Conservation (phyloP, 92 coral and sea anemone genomes). For the Porites cylindrica region DNA sequence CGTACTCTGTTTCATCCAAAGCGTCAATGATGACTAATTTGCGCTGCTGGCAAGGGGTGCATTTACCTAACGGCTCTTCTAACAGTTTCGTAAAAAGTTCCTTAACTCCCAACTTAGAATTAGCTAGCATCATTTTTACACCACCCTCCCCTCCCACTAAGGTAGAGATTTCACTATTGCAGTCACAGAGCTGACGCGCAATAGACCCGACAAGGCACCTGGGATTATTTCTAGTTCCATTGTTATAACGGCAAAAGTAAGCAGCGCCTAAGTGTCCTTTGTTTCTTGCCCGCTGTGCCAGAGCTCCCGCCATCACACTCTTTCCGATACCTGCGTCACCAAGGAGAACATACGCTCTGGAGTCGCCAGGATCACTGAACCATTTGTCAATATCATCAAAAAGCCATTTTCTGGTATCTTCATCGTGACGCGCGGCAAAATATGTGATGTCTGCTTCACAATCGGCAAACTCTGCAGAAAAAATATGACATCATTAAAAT, state of each 20-base stretch:
- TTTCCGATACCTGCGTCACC: slow-evolving; percentile 73
- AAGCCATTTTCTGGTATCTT: slow-evolving; percentile 61
- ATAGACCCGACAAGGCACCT: slow-evolving; percentile 53
- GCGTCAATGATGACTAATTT: slow-evolving; percentile 50
- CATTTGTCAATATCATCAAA: slow-evolving; percentile 43
- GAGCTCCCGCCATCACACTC: slow-evolving; percentile 62
- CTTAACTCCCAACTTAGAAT: slow-evolving; percentile 39
- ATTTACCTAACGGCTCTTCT: slow-evolving; percentile 52
- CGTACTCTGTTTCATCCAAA: neutral
- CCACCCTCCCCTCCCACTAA: slow-evolving; percentile 34
- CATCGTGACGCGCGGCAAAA: slow-evolving; percentile 34
- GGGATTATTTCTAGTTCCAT: slow-evolving; percentile 52
- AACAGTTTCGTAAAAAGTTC: slow-evolving; percentile 61
- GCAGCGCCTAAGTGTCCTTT: slow-evolving; percentile 54
- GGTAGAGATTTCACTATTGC: slow-evolving; percentile 19
- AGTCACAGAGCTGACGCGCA: slow-evolving; percentile 40
- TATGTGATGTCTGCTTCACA: slow-evolving; percentile 46
- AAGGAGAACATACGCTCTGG: slow-evolving; percentile 39
- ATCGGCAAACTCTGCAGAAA: slow-evolving; percentile 27
- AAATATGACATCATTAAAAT: too few relatives aligned
- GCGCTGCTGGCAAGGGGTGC: neutral
- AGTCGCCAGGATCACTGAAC: slow-evolving; percentile 31
- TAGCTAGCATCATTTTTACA: slow-evolving; percentile 22
- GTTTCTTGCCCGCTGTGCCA: slow-evolving; percentile 22
- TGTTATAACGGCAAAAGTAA: neutral